Evolutionary conservation across 2,888 invertebrate species (phyloP).

Genomic region (Hylaea fasciaria): DNA sequence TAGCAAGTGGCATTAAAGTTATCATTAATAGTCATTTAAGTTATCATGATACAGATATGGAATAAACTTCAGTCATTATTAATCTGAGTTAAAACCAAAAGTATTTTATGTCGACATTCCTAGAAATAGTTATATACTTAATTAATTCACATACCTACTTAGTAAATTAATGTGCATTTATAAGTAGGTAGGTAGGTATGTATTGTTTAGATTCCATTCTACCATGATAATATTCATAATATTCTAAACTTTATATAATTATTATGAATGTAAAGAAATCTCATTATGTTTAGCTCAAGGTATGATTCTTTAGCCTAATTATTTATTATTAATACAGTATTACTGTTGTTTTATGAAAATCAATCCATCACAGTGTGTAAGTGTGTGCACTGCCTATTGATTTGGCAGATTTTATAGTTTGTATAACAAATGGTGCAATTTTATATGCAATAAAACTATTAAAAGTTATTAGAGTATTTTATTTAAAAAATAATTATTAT

Average conservation of each 20-base stretch:
- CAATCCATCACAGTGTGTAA: background rate
- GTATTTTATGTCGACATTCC: slow-evolving; percentile 11
- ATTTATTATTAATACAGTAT: background rate
- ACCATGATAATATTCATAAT: too few relatives aligned
- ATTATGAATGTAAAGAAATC: slow-evolving; percentile 1
- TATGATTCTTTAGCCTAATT: slow-evolving; percentile 5
- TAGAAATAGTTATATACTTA: background rate
- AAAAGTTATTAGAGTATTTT: background rate
- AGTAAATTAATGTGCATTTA: slow-evolving; percentile 1
- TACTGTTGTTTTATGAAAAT: background rate
- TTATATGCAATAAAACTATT: slow-evolving; percentile 16
- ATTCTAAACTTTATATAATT: too few relatives aligned
- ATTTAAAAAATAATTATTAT: slow-evolving; percentile 8
- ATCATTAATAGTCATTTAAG: too few relatives aligned
- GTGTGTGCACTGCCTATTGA: slow-evolving; percentile 5
- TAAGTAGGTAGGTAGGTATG: too few relatives aligned
- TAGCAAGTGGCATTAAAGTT: too few relatives aligned
- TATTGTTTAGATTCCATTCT: too few relatives aligned
- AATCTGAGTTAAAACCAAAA: slow-evolving; percentile 1
- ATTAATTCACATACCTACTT: too few relatives aligned
- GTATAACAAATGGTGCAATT: slow-evolving; percentile 13
- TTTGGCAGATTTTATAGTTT: background rate
- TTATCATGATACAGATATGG: too few relatives aligned
- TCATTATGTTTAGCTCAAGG: slow-evolving; percentile 1
- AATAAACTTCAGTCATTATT: too few relatives aligned